A percentile compares a stretch with the other conserved stretches of the same genome.
Evolutionary conservation across 2,888 invertebrate species (phyloP).

Genomic region (Theodoxus fluviatilis): DNA sequence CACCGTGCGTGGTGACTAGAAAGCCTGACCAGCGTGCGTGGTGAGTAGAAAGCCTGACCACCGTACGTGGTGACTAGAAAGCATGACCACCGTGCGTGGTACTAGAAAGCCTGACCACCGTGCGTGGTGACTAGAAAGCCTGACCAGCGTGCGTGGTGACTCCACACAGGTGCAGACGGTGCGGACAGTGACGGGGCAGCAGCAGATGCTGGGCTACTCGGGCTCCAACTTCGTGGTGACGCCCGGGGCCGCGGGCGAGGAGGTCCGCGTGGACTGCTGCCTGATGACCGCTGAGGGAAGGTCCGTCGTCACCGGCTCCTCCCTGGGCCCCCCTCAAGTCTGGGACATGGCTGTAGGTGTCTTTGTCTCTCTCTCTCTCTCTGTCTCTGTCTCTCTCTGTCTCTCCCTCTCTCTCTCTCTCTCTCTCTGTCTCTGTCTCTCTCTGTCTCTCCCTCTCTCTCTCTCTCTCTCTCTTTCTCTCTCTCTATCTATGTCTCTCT

Average conservation of each 20-base stretch:
- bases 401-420: too few species aligned
- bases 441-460: background rate
- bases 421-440: too few species aligned
- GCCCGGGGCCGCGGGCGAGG: conserved; percentile 59
- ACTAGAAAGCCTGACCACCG: too few species aligned
- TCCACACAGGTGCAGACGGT: conserved; percentile 45
- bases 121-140: too few species aligned
- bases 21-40: too few species aligned
- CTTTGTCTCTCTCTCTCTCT: background rate
- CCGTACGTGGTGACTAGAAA: too few species aligned
- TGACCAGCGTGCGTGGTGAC: background rate
- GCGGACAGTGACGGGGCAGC: conserved; percentile 47
- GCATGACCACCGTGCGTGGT: too few species aligned
- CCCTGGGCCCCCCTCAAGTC: conserved; percentile 64
- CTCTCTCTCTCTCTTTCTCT: background rate
- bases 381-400: background rate
- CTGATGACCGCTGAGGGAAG: conserved; percentile 60
- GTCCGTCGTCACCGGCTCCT: conserved; percentile 64
- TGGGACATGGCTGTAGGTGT: conserved; percentile 64
- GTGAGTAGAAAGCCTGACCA: too few species aligned
- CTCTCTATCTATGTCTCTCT: background rate
- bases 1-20: too few species aligned
- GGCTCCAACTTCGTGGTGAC: conserved; percentile 41
- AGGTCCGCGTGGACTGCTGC: conserved; percentile 64
- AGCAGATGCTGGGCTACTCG: conserved; percentile 44